These are phyloP conservation scores for Sturnus vulgaris DNA, from an alignment of 2,113 vertebrate species.

Conservation along the genomic window DNA sequence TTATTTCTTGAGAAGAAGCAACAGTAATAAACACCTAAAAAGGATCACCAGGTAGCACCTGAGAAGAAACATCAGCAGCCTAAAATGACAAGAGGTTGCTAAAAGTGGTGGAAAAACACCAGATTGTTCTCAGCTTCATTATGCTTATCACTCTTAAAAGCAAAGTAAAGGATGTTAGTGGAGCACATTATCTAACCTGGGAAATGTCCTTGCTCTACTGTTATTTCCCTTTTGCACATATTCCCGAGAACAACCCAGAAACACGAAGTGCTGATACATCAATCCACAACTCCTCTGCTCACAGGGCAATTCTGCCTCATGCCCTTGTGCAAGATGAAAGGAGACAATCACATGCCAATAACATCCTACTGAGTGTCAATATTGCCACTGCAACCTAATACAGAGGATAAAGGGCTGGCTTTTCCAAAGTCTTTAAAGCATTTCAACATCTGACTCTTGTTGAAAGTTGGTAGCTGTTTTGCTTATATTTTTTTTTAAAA, in stretches of 20 bases:
- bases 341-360: constrained; percentile 22
- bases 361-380: neutral
- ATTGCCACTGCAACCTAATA: neutral
- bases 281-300: neutral
- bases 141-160: neutral
- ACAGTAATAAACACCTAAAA: constrained; percentile 41
- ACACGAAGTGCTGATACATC: neutral
- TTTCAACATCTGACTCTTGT: neutral
- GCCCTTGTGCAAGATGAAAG: neutral
- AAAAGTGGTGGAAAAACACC: neutral
- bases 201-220: neutral
- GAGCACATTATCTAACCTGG: neutral
- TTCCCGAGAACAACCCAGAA: neutral
- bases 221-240: neutral
- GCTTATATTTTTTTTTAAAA: neutral
- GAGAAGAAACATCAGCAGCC: neutral
- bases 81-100: neutral
- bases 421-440: neutral
- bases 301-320: neutral
- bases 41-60: neutral
- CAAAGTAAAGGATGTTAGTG: neutral
- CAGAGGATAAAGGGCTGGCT: neutral
- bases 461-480: neutral
- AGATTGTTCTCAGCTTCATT: neutral
- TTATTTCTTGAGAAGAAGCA: constrained; percentile 52